Percentiles rank a stretch among this genome's conserved stretches.
Conservation (phyloP, 1,140 invertebrate genomes). For the Trissolcus basalis region DNA sequence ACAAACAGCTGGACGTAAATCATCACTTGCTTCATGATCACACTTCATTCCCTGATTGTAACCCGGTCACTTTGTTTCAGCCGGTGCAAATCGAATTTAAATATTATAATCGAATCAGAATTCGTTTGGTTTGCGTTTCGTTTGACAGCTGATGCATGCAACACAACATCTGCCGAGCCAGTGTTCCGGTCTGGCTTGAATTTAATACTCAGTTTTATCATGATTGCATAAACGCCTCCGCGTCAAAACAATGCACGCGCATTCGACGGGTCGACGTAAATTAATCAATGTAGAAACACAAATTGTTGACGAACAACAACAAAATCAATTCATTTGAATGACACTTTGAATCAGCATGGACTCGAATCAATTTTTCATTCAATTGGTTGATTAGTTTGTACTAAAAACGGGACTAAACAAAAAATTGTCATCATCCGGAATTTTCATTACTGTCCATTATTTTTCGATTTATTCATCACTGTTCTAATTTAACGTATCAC, state of each 20-base stretch:
- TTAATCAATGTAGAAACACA: slow-evolving; percentile 39
- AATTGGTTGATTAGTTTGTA: slow-evolving; percentile 7
- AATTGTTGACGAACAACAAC: slow-evolving; percentile 19
- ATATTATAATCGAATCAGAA: slow-evolving; percentile 45
- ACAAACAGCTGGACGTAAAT: too few relatives aligned
- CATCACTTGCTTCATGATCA: too few relatives aligned
- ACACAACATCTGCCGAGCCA: slow-evolving; percentile 8
- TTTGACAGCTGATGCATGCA: slow-evolving; percentile 64
- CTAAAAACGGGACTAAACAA: too few relatives aligned
- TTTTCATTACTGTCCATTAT: too few relatives aligned
- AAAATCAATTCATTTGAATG: slow-evolving; percentile 24
- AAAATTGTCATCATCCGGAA: too few relatives aligned
- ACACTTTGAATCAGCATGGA: not conserved
- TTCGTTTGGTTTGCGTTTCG: slow-evolving; percentile 66
- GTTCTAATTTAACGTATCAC: too few relatives aligned
- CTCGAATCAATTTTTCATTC: slow-evolving; percentile 8
- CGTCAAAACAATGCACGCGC: slow-evolving; percentile 38
- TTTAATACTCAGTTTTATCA: slow-evolving; percentile 40
- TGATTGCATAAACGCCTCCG: slow-evolving; percentile 25
- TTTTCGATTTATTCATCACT: too few relatives aligned
- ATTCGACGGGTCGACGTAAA: slow-evolving; percentile 27
- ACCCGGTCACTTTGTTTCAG: slow-evolving; percentile 5
- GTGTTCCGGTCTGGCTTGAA: slow-evolving; percentile 8
- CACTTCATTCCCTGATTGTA: slow-evolving; percentile 1
- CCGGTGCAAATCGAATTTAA: slow-evolving; percentile 27